Conservation (phyloP, 2,797 vertebrate species). For the Arrhamphus sclerolepis region DNA sequence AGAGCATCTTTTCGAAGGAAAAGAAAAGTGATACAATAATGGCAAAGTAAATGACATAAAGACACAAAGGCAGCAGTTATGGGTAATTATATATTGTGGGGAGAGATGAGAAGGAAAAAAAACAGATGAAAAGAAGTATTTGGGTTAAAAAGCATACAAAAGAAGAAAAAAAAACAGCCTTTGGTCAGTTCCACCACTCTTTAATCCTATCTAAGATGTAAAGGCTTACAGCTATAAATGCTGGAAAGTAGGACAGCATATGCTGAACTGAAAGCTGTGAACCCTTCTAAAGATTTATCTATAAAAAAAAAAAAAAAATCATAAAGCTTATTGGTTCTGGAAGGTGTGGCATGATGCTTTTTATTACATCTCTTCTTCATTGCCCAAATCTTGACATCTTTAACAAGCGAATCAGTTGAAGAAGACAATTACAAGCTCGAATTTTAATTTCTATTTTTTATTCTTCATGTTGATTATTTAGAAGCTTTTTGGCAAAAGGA, state of each 20-base stretch:
- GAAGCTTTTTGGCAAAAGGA: conserved; percentile 48
- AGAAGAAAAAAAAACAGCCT: conserved; percentile 11
- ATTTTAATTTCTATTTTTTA: conserved; percentile 51
- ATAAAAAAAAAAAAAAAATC: background rate
- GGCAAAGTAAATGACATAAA: too few species aligned
- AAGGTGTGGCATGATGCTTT: conserved; percentile 26
- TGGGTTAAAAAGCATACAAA: conserved; percentile 14
- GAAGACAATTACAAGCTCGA: conserved; percentile 40
- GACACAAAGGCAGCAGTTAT: too few species aligned
- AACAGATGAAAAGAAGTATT: conserved; percentile 20
- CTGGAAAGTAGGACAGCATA: conserved; percentile 40
- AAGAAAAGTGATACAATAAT: too few species aligned
- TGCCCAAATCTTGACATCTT: conserved; percentile 45
- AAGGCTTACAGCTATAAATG: conserved; percentile 21
- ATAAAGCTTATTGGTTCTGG: conserved; percentile 39
- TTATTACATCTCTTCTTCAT: conserved; percentile 25
- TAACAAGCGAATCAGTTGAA: conserved; percentile 29
- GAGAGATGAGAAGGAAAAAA: conserved; percentile 5
- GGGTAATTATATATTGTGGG: background rate
- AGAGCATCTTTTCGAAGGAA: too few species aligned
- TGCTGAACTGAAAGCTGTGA: conserved; percentile 16
- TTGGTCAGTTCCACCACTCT: conserved; percentile 34
- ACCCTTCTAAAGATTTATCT: conserved; percentile 8
- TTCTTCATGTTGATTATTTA: conserved; percentile 53
- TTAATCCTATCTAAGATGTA: conserved; percentile 41